These are phyloP conservation scores for Drosophila nannoptera DNA, from an alignment of 1,140 invertebrate genomes.

Conservation along the genomic window DNA sequence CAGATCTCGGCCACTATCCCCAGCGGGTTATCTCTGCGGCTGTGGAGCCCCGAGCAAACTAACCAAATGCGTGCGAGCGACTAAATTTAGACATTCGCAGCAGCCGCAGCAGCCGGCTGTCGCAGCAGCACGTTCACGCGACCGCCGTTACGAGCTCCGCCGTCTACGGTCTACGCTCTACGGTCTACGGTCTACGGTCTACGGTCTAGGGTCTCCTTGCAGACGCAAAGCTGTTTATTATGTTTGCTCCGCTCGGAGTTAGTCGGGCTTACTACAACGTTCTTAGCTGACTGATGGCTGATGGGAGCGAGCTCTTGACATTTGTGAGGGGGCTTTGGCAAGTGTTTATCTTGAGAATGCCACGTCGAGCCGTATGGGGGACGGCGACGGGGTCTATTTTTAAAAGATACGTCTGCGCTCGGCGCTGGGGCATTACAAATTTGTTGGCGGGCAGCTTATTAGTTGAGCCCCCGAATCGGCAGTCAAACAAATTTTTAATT, in stretches of 20 bases:
- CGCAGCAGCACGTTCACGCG: constrained; percentile 68
- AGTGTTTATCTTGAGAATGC: constrained; percentile 50
- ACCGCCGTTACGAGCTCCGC: constrained; percentile 11
- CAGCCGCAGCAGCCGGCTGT: constrained; percentile 26
- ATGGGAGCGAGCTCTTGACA: constrained; percentile 30
- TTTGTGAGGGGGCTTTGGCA: constrained; percentile 41
- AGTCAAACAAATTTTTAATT: constrained; percentile 64
- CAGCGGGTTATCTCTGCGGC: constrained; percentile 24
- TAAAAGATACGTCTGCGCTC: constrained; percentile 21
- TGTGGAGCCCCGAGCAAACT: constrained; percentile 21
- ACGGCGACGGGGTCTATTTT: constrained; percentile 37
- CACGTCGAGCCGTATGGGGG: not conserved
- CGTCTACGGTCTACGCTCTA: no score
- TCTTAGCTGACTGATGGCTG: constrained; percentile 15
- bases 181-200: no score
- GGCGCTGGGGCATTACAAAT: constrained; percentile 14
- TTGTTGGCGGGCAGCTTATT: constrained; percentile 21
- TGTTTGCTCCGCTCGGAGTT: constrained; percentile 16
- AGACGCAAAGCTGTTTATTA: constrained; percentile 46
- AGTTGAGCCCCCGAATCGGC: constrained; percentile 22
- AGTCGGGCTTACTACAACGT: constrained; percentile 34
- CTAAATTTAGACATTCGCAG: constrained; percentile 62
- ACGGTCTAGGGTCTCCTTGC: constrained; percentile 4
- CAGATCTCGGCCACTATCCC: constrained; percentile 28
- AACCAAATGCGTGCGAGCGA: constrained; percentile 47